Evolutionary conservation across 2,113 vertebrate species (phyloP), one percentile per base, ranked within the genome.

Genomic region (Coptodon bakossiorum): DNA sequence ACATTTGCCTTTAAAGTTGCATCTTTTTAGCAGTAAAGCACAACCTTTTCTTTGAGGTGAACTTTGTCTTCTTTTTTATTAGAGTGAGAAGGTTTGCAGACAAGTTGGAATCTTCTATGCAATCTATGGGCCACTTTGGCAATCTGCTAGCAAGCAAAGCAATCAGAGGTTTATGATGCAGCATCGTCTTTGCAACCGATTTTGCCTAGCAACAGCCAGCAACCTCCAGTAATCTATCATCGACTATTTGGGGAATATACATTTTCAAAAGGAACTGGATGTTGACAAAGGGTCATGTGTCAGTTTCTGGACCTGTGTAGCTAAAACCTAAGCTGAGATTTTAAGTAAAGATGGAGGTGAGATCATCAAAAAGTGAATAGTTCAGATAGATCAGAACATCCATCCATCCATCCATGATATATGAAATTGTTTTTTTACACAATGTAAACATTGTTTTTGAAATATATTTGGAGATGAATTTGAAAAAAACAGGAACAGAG

Each of bases 341-440:
- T 68, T 9, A 40, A 40, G 34, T 68, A 68, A 40, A 40, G 36
- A 68, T 68, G 36, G 36, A 68, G 19, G 36, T 22, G 63, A 40
- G n/a, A 22, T 68, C 1, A 1, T 68, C 63, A 68, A 14, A 40
- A 68, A 40, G 36, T 22, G 19, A 38, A 38, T 68, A 8, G 61
- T 38, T 66, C 40, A 38, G 3, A 9, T 38, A 38, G 34, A 7
- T 34, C 34, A 66, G 3, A n/a, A 66, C 61, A 63, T 61, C 2
- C 29, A 36, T 38, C 6, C 16, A 31, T 59, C 27, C 27, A 57
- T 57, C 13, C 24, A 61, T 59, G 8, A 73, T 29, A 73, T 73
- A 45, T 6, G 0, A 45, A 73, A 27, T 48, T 0, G 0, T 1
- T 27, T 16, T 24, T 27, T 73, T 17, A 5, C 24, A 48, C 1